These are phyloP conservation scores for Solenodon paradoxus DNA, from an alignment of 2,113 vertebrate species.

Conservation along the genomic window DNA sequence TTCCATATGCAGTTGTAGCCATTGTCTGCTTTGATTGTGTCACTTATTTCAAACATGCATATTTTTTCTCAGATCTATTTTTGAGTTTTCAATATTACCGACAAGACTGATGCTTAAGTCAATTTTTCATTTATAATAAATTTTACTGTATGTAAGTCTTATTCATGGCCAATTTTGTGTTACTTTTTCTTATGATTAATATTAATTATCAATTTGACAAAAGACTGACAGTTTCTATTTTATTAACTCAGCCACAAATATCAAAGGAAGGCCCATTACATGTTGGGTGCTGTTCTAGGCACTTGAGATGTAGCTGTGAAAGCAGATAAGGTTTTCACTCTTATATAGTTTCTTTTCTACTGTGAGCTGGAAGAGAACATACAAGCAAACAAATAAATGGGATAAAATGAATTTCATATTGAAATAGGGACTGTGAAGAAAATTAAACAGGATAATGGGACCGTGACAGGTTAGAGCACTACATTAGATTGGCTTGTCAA, in stretches of 20 bases:
- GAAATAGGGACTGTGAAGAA: slow-evolving; percentile 24
- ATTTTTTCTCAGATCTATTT: slow-evolving; percentile 15
- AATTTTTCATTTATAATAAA: not conserved
- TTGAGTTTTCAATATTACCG: slow-evolving; percentile 18
- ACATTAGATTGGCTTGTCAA: not conserved
- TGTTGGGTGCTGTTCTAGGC: not conserved
- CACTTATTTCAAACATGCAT: not conserved
- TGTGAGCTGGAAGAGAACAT: not conserved
- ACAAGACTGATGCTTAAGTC: not conserved
- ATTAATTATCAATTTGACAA: slow-evolving; percentile 16
- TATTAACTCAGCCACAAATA: not conserved
- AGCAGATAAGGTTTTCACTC: not conserved
- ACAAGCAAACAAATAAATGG: not conserved
- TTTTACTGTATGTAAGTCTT: not conserved
- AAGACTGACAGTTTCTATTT: slow-evolving; percentile 9
- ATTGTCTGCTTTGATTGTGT: not conserved
- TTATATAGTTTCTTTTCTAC: not conserved
- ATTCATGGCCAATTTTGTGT: not conserved
- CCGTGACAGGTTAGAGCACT: not conserved
- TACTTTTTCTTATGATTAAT: not conserved
- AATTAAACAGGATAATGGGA: not conserved
- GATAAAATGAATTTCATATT: not conserved
- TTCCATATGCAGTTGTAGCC: not conserved
- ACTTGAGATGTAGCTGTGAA: not conserved
- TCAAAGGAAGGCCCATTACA: not conserved